Percentiles rank a stretch among this genome's conserved stretches.
phyloP scores from a whole-genome alignment of 2,113 vertebrate species.

The Zootoca vivipara region DNA sequence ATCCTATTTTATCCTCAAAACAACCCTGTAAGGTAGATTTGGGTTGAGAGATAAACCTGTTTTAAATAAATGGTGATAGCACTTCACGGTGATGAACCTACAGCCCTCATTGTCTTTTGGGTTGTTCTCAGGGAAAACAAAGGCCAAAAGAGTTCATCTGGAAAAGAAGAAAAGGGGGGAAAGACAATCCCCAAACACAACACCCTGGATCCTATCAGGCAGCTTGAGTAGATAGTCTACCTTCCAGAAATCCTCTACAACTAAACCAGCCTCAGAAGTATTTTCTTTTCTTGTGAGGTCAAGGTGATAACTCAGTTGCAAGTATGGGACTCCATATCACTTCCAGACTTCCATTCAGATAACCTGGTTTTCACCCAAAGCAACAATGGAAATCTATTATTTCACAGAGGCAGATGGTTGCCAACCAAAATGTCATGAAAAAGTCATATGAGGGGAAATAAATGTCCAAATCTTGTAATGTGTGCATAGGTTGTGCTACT shows the following conservation, averaged over 20 bases:
- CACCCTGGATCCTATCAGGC: neutral
- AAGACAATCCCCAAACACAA: too few relatives aligned
- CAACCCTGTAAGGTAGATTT: neutral
- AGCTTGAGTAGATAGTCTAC: neutral
- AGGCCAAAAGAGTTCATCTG: neutral
- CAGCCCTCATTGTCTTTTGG: neutral
- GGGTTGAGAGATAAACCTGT: neutral
- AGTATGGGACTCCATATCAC: neutral
- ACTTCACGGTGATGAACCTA: neutral
- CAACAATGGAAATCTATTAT: neutral
- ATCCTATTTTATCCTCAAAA: too few relatives aligned
- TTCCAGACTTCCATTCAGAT: neutral
- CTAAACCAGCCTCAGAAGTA: too few relatives aligned
- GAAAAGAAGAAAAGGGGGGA: too few relatives aligned
- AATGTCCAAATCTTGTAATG: neutral
- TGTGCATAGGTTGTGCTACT: neutral
- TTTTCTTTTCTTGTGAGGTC: neutral
- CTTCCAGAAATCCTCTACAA: neutral
- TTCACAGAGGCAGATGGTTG: neutral
- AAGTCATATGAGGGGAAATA: neutral
- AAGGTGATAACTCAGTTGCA: neutral
- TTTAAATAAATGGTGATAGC: neutral
- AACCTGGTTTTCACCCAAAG: neutral
- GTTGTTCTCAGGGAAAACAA: neutral
- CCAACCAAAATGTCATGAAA: conserved; percentile 9